These are phyloP conservation scores for Notothenia rossii DNA, from an alignment of 2,113 vertebrate genomes.

Conservation along the genomic window DNA sequence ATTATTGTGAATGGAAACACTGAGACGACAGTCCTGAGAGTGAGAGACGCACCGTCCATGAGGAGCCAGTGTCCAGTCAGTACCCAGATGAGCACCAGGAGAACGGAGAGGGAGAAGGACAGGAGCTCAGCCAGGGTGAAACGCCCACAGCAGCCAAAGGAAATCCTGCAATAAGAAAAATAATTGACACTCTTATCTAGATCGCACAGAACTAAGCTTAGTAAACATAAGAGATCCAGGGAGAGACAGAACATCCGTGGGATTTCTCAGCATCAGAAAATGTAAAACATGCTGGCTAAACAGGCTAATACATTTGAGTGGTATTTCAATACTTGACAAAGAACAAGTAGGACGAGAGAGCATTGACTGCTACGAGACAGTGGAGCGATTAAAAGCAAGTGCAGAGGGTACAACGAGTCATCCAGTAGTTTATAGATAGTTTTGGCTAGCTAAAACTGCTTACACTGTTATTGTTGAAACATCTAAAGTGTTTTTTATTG, in stretches of 20 bases:
- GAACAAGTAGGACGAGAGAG: neutral
- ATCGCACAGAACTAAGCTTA: neutral
- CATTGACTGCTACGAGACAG: neutral
- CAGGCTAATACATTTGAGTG: neutral
- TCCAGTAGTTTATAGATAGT: neutral
- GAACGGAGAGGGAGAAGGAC: slow-evolving; percentile 95
- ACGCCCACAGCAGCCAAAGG: slow-evolving; percentile 98
- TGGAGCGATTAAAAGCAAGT: neutral
- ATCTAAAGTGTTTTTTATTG: neutral
- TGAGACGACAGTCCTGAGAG: neutral
- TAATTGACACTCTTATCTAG: neutral
- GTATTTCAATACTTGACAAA: neutral
- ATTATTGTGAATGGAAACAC: neutral
- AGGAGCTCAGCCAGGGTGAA: slow-evolving; percentile 98
- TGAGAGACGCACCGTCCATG: slow-evolving; percentile 91
- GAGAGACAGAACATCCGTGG: neutral
- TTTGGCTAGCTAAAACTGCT: neutral
- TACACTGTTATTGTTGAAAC: neutral
- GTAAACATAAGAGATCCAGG: neutral
- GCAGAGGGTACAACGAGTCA: rapidly evolving
- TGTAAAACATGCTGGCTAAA: neutral
- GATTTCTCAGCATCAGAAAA: neutral
- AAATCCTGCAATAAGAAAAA: slow-evolving; percentile 88
- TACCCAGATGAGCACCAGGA: slow-evolving; percentile 99
- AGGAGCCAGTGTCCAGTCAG: slow-evolving; percentile 99